These are phyloP conservation scores for Bimastos eiseni DNA, from an alignment of 2,888 invertebrate genomes.

Conservation along the genomic window DNA sequence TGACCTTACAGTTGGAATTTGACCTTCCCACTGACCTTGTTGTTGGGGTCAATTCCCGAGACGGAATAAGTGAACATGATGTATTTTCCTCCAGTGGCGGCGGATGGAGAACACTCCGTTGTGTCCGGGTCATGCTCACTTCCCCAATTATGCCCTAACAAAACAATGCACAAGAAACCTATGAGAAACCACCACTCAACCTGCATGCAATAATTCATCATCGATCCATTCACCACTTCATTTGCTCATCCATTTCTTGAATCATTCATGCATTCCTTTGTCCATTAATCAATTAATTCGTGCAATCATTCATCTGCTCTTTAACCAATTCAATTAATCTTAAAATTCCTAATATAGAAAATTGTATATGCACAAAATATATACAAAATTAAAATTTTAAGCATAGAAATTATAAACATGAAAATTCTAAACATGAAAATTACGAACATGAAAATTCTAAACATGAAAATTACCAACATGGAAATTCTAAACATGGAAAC, in stretches of 20 bases:
- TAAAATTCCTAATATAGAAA: no score
- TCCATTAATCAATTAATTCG: no score
- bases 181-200: no score
- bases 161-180: not conserved
- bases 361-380: no score
- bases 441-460: no score
- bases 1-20: conserved; percentile 71
- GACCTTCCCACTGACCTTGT: conserved; percentile 73
- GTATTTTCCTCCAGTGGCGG: conserved; percentile 85
- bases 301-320: no score
- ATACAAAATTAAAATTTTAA: no score
- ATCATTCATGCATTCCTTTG: no score
- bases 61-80: conserved; percentile 87
- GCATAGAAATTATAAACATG: no score
- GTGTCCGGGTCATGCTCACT: conserved; percentile 96
- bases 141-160: conserved; percentile 88
- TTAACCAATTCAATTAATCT: no score
- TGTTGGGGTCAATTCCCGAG: conserved; percentile 86
- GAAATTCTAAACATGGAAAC: not conserved
- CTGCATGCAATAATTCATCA: not conserved
- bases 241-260: not conserved
- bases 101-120: conserved; percentile 90
- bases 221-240: not conserved
- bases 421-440: no score
- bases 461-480: not conserved